Percentiles rank a stretch among this genome's conserved stretches.
Conservation (phyloP, 2,797 vertebrate genomes). For the Bovichtus variegatus region DNA sequence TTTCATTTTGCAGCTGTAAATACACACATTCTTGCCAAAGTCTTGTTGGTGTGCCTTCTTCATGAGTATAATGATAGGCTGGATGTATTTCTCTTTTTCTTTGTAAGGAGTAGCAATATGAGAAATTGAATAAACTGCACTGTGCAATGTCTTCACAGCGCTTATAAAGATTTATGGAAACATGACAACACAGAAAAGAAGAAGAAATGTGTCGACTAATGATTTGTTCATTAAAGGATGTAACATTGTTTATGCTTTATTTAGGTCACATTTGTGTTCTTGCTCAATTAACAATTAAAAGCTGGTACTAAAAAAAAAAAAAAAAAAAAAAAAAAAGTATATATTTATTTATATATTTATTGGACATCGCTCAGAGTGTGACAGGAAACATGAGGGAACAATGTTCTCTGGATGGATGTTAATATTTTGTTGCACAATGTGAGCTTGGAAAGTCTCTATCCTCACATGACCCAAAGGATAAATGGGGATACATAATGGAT, state of each 20-base stretch:
- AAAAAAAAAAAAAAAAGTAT: too few species aligned
- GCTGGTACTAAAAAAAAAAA: too few species aligned
- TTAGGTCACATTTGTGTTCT: not conserved
- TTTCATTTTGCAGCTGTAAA: slow-evolving; percentile 70
- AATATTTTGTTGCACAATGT: not conserved
- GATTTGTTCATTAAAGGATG: not conserved
- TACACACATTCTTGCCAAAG: slow-evolving; percentile 71
- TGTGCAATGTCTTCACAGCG: not conserved
- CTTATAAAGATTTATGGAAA: slow-evolving; percentile 24
- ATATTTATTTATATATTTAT: not conserved
- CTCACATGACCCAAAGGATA: not conserved
- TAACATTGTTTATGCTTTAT: not conserved
- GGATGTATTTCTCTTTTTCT: slow-evolving; percentile 45
- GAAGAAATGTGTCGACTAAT: slow-evolving; percentile 5
- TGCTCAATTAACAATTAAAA: not conserved
- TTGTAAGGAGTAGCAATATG: slow-evolving; percentile 15
- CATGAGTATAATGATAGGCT: slow-evolving; percentile 69
- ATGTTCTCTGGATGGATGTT: slow-evolving; percentile 3
- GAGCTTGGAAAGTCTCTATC: not conserved
- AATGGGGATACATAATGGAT: not conserved
- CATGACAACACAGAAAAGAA: slow-evolving; percentile 3
- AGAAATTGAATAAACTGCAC: not conserved
- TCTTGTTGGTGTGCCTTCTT: slow-evolving; percentile 62
- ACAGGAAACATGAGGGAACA: slow-evolving; percentile 14
- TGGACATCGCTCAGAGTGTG: slow-evolving; percentile 8